A percentile compares a stretch with the other conserved stretches of the same genome.
phyloP scores from a whole-genome alignment of 1,140 invertebrate genomes.

The Heliconius hermathena region DNA sequence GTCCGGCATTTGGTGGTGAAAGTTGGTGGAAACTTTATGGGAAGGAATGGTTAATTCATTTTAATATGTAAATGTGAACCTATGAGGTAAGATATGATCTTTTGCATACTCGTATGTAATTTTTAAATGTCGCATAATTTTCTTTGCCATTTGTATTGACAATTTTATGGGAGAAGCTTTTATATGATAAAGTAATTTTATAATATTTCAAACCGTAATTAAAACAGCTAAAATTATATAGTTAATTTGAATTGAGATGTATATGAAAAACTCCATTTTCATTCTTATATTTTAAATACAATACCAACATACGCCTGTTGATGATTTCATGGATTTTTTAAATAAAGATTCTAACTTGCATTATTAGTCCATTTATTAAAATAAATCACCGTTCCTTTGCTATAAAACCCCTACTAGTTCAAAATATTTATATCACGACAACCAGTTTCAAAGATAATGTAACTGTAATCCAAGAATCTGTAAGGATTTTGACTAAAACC shows the following conservation, averaged over 20 bases:
- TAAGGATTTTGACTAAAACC: too few species aligned
- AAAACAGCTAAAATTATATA: too few species aligned
- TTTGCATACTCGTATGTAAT: constrained; percentile 4
- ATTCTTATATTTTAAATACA: too few species aligned
- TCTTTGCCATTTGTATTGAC: not conserved
- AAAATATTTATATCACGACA: not conserved
- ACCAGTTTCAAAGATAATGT: not conserved
- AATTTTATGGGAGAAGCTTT: not conserved
- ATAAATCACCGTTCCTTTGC: not conserved
- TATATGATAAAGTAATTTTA: not conserved
- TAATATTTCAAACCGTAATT: too few species aligned
- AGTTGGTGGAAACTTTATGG: constrained; percentile 33
- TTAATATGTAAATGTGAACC: constrained; percentile 35
- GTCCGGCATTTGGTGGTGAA: constrained; percentile 45
- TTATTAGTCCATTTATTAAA: not conserved
- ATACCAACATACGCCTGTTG: too few species aligned
- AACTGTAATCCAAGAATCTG: not conserved
- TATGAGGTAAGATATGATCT: constrained; percentile 19
- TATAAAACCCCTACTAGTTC: not conserved
- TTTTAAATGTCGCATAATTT: not conserved
- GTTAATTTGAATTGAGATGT: too few species aligned
- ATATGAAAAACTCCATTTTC: too few species aligned
- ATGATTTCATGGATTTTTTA: too few species aligned
- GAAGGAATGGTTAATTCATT: constrained; percentile 25
- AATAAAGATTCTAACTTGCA: not conserved